A percentile compares a stretch with the other conserved stretches of the same genome.
Conservation (phyloP, 2,113 vertebrate species). For the Neolamprologus kungweensis region DNA sequence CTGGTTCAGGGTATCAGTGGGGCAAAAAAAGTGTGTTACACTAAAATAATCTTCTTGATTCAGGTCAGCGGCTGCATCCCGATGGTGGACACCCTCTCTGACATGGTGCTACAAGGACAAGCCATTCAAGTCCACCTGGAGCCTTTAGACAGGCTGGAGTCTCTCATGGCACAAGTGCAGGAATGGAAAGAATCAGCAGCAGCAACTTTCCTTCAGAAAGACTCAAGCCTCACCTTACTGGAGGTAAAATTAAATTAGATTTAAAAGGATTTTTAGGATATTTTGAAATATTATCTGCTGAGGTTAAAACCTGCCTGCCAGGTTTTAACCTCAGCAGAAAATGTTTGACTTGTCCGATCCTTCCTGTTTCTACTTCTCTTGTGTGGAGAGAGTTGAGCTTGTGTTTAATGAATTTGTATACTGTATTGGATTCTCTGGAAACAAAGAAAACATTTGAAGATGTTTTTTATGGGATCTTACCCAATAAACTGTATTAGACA, state of each 20-base stretch:
- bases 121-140: conserved; percentile 85
- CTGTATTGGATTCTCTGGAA: background rate
- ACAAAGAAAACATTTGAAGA: background rate
- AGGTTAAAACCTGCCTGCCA: background rate
- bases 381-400: background rate
- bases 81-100: conserved; percentile 74
- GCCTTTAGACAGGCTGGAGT: conserved; percentile 80
- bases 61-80: conserved; percentile 76
- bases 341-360: background rate
- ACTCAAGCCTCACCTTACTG: conserved; percentile 77
- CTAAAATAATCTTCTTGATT: background rate
- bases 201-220: conserved; percentile 78
- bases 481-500: background rate
- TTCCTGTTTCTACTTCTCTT: background rate
- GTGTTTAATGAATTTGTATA: background rate
- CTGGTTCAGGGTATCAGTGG: background rate
- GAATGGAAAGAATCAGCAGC: conserved; percentile 86
- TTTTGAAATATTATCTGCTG: background rate
- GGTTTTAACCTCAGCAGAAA: background rate
- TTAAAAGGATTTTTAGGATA: background rate
- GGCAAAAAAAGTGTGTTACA: background rate
- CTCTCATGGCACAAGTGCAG: conserved; percentile 80
- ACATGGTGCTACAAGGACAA: conserved; percentile 81
- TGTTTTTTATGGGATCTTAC: background rate
- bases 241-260: conserved; percentile 73